phyloP scores from a whole-genome alignment of 2,797 vertebrate species.

The Scolopax bukidnonensis region DNA sequence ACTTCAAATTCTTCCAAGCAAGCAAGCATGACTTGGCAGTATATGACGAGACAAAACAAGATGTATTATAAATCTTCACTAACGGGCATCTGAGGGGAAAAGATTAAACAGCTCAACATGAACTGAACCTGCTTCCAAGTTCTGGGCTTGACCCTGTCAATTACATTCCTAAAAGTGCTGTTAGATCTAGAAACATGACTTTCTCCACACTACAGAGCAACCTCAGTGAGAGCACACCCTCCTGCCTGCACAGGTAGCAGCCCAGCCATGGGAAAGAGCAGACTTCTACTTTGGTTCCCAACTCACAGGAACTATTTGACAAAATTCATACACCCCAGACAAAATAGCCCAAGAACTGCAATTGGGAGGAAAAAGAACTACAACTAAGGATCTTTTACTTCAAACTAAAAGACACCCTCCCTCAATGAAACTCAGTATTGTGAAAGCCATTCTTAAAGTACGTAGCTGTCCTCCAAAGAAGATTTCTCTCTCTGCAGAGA shows the following conservation, averaged over 20 bases:
- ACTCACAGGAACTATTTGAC: not conserved
- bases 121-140: not conserved
- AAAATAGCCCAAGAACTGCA: not conserved
- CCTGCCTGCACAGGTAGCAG: not conserved
- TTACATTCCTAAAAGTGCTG: not conserved
- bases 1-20: not conserved
- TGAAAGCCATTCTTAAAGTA: not conserved
- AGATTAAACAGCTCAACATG: not conserved
- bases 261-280: not conserved
- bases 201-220: not conserved
- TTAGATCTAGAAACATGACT: not conserved
- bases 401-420: not conserved
- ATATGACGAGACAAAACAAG: not conserved
- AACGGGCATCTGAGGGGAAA: not conserved
- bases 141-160: not conserved
- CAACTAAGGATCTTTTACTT: not conserved
- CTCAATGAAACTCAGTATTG: not conserved
- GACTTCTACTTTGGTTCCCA: not conserved
- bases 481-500: not conserved
- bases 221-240: fast-evolving
- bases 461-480: fast-evolving
- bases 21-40: not conserved
- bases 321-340: not conserved
- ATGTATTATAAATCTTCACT: not conserved
- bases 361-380: not conserved